Evolutionary conservation across 2,888 invertebrate genomes (phyloP), one percentile per base, ranked within the genome.

Genomic region (Andrena flavipes): DNA sequence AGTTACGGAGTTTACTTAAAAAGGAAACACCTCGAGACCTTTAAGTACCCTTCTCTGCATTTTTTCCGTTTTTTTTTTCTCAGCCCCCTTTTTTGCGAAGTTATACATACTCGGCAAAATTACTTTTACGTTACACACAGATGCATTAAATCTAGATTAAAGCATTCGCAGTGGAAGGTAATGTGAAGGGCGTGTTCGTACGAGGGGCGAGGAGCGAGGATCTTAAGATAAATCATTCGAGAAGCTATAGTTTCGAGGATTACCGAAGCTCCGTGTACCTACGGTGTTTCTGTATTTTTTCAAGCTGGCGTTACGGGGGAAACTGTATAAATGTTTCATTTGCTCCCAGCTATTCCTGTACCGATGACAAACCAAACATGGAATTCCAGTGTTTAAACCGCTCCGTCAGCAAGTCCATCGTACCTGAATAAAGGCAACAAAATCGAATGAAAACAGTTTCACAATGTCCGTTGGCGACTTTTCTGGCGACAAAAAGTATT

Each of bases 91-190:
- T 35, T 42, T 26, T 5, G 23, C 23, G 8, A 26, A 70, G 2
- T 16, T 60, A n/a, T 48, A 60, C 26, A 26, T 33, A n/a, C 16
- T 35, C 16, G 13, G 16, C 2, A n/a, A 8, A 26, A 42, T 42
- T 20, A 23, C 56, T 56, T 23, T 26, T 2, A 26, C 56, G 10
- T 56, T 56, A 20, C 10, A 56, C 10, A 26, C 10, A 23, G 26
- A 56, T 56, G 33, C 56, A 42, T 73, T 73, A 51, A 63, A 63
- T 48, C 23, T 51, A n/a, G 42, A 56, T 65, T 65, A 42, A 56
- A 20, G 64, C n/a, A 26, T 54, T 64, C 3, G 30, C 10, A 30
- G 20, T 5, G 30, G 48, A 30, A 26, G 23, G 23, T 56, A 56
- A 23, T 56, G 23, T 23, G 23, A 10, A 26, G 56, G 56, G 56